phyloP scores from a whole-genome alignment of 2,113 vertebrate genomes.

The Hystrix cristata region DNA sequence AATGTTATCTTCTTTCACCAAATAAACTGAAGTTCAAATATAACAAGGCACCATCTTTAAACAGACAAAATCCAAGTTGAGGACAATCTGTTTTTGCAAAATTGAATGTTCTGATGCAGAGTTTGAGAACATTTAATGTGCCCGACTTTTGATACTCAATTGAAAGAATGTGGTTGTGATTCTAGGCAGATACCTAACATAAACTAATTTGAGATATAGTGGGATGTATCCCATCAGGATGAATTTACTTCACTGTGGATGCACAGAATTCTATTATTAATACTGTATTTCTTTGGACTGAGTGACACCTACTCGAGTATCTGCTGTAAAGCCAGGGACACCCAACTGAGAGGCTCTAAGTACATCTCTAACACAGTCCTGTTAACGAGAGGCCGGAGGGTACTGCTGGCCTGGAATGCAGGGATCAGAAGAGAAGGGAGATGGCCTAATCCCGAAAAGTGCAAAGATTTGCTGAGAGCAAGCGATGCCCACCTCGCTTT shows the following conservation, averaged over 20 bases:
- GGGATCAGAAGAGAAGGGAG: neutral
- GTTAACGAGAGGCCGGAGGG: neutral
- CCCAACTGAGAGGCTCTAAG: neutral
- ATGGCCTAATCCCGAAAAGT: neutral
- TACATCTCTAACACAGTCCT: neutral
- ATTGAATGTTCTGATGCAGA: neutral
- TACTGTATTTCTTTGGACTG: neutral
- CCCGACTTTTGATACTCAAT: neutral
- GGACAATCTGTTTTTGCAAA: neutral
- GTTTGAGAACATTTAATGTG: neutral
- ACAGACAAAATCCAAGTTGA: neutral
- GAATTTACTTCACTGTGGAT: neutral
- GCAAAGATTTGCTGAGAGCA: neutral
- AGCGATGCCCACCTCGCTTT: neutral
- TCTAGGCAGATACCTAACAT: neutral
- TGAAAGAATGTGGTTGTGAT: neutral
- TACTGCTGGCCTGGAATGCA: no score
- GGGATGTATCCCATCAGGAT: neutral
- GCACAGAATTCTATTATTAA: neutral
- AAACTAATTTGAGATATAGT: neutral
- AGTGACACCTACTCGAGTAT: neutral
- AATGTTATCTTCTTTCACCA: conserved; percentile 8
- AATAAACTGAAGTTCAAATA: conserved; percentile 28
- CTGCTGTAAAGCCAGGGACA: conserved; percentile 10
- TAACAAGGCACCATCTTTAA: neutral